These are phyloP conservation scores for Prionchulus punctatus DNA, from an alignment of 2,888 invertebrate species.

Conservation along the genomic window DNA sequence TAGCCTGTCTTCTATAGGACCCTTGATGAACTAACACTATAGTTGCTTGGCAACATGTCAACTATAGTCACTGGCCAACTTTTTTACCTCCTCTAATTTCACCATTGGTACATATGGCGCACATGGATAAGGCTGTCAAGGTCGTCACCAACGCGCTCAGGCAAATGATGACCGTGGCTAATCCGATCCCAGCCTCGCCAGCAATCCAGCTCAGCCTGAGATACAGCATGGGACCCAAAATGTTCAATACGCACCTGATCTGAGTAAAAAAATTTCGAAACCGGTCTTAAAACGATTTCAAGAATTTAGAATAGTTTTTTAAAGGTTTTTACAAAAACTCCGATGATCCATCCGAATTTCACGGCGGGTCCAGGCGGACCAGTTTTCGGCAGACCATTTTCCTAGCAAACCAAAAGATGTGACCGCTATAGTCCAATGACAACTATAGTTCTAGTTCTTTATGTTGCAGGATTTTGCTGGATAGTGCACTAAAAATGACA, in stretches of 20 bases:
- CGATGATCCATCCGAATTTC: constrained; percentile 94
- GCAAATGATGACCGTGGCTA: neutral
- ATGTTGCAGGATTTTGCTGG: no score
- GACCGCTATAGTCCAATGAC: no score
- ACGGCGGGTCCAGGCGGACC: no score
- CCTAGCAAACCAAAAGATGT: no score
- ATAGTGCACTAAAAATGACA: no score
- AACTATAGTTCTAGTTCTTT: no score
- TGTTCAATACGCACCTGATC: constrained; percentile 77
- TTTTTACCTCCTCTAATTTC: constrained; percentile 82
- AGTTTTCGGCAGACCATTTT: no score
- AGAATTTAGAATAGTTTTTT: no score
- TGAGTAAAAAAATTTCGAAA: no score
- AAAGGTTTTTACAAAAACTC: constrained; percentile 51
- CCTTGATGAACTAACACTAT: no score
- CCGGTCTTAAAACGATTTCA: no score
- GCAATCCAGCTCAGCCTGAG: constrained; percentile 92
- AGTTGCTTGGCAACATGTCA: no score
- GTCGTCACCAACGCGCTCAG: constrained; percentile 43
- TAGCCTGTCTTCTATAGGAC: constrained; percentile 14
- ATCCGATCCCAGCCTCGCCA: constrained; percentile 60
- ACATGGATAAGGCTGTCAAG: constrained; percentile 86
- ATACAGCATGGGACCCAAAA: constrained; percentile 98
- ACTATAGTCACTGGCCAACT: neutral
- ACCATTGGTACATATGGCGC: constrained; percentile 94